Conservation (phyloP, 2,888 invertebrate species). For the Tenodera sinensis region DNA sequence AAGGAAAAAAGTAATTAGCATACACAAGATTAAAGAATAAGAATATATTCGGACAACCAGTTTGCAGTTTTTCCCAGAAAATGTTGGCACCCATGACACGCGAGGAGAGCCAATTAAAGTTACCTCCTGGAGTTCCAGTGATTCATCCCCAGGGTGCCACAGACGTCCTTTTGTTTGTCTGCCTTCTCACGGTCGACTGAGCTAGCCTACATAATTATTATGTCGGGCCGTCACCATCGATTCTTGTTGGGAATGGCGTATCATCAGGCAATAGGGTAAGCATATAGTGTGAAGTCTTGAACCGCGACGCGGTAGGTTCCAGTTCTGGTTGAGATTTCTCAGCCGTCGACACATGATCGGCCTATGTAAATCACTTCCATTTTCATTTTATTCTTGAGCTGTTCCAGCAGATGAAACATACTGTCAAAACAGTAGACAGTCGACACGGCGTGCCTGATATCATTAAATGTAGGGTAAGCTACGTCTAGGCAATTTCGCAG, state of each 20-base stretch:
- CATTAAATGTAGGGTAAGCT: no score
- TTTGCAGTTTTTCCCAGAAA: not conserved
- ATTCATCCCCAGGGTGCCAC: not conserved
- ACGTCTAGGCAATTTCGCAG: no score
- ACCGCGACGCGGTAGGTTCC: not conserved
- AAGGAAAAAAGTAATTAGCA: no score
- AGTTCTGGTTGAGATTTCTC: no score
- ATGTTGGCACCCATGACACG: not conserved
- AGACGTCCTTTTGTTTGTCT: not conserved
- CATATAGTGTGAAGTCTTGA: not conserved
- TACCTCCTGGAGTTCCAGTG: not conserved
- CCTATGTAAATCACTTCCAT: no score
- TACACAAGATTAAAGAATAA: no score
- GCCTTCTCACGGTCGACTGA: not conserved
- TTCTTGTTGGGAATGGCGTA: not conserved
- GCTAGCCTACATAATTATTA: not conserved
- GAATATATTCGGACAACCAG: no score
- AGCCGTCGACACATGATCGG: no score
- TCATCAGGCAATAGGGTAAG: not conserved
- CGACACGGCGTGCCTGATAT: no score
- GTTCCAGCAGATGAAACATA: no score
- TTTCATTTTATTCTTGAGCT: no score
- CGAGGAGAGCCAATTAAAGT: not conserved
- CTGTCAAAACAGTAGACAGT: no score
- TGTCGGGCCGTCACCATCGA: not conserved